Conservation (phyloP, 1,140 invertebrate species). For the Saccostrea cuccullata region DNA sequence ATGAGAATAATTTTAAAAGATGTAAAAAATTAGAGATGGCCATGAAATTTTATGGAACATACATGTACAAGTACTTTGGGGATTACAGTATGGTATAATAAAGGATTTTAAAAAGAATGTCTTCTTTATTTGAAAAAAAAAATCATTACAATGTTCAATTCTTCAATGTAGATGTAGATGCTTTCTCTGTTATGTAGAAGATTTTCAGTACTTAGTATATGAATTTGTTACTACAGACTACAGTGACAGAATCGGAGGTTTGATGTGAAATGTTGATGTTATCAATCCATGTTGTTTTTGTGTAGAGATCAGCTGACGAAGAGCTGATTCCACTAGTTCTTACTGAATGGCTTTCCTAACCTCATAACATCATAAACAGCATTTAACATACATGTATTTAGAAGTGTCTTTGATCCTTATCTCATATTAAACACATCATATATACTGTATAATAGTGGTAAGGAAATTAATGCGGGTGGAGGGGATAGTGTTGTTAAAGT, state of each 20-base stretch:
- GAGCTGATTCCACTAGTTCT: not conserved
- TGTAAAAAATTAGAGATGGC: not conserved
- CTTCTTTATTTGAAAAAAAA: no score
- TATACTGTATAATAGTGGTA: not conserved
- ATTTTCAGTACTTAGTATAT: not conserved
- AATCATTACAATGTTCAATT: not conserved
- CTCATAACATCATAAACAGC: not conserved
- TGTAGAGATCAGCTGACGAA: not conserved
- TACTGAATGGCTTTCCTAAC: slow-evolving; percentile 3
- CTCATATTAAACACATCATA: not conserved
- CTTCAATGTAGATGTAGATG: not conserved
- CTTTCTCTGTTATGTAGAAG: not conserved
- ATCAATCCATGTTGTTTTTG: not conserved
- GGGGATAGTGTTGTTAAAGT: not conserved
- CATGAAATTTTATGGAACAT: no score
- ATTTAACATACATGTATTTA: not conserved
- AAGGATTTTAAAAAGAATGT: no score
- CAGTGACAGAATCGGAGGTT: not conserved
- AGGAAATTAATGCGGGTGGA: not conserved
- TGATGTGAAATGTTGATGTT: not conserved
- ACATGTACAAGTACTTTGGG: no score
- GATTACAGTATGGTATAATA: no score
- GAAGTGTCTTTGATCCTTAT: not conserved
- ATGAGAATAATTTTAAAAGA: not conserved
- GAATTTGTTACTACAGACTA: not conserved